Evolutionary conservation across 1,140 invertebrate genomes (phyloP), one percentile per base, ranked within the genome.

Genomic region (Drosophila melanogaster): DNA sequence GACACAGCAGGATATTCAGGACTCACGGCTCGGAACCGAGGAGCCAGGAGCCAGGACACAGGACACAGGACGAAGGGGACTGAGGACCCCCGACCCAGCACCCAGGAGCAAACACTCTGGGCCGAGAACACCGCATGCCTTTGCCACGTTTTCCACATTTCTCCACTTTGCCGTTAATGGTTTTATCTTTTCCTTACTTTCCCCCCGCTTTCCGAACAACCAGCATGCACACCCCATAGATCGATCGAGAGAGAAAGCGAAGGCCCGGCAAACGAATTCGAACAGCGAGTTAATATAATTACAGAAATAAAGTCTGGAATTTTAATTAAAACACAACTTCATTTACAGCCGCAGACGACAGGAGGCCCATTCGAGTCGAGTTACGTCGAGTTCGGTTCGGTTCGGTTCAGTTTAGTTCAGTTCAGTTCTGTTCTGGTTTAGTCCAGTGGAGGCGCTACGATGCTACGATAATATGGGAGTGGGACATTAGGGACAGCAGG

Each of bases 271-370:
- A 66, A 56, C 79, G 65, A 77, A 83, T 86, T 86, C 83, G 80
- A 81, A 81, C 72, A 83, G 81, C 71, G 81, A 90, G 79, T 90
- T 90, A 90, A 90, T 90, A 87, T 90, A 90, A 90, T 90, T 90
- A 90, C 81, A 90, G 87, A 90, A 86, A 90, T 90, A 90, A 90
- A 90, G 81, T 90, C 86, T 90, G 86, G 86, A 90, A 90, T 90
- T 90, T 90, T 90, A 90, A 90, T 90, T 90, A 90, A 90, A 90
- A 81, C 79, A 86, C 86, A 90, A 90, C 85, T 90, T 85, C 85
- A 90, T 87, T 87, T 86, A 86, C 83, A 86, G 83, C 83, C 83
- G 76, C 83, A 86, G 83, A 87, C 83, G 79, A 80, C 77, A 85
- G 55, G 41, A 43, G 50, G 64, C 66, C 66, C 49, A 54, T 51